A percentile compares a stretch with the other conserved stretches of the same genome.
Conservation (phyloP, 2,888 invertebrate species). For the Cyclophora punctaria region DNA sequence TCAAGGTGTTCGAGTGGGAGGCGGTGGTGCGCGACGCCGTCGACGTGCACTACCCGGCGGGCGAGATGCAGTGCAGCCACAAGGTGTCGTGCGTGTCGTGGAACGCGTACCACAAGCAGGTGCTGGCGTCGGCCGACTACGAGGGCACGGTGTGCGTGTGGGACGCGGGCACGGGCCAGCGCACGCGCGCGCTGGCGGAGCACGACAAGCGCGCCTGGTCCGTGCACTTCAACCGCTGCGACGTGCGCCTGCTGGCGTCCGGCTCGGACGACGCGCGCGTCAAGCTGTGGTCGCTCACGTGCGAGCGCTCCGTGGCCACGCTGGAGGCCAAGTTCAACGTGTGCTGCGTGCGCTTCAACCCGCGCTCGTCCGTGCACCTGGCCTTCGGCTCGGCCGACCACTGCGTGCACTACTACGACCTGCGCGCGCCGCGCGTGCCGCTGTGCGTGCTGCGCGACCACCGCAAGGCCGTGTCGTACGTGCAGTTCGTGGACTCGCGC, state of each 20-base stretch:
- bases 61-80: conserved; percentile 92
- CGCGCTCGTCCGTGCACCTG: conserved; percentile 85
- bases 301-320: conserved; percentile 86
- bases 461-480: conserved; percentile 95
- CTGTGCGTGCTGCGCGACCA: conserved; percentile 91
- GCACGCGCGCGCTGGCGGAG: conserved; percentile 82
- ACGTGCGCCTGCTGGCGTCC: conserved; percentile 91
- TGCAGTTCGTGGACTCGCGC: conserved; percentile 91
- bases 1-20: conserved; percentile 94
- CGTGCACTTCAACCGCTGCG: conserved; percentile 94
- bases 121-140: conserved; percentile 94
- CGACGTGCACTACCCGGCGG: conserved; percentile 93
- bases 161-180: conserved; percentile 88
- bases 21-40: conserved; percentile 89
- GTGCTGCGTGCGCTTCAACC: conserved; percentile 88
- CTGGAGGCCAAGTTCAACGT: conserved; percentile 96
- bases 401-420: conserved; percentile 96
- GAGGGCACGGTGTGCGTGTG: conserved; percentile 95
- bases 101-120: conserved; percentile 90
- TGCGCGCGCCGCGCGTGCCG: conserved; percentile 87
- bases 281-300: conserved; percentile 93
- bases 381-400: conserved; percentile 98
- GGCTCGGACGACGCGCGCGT: conserved; percentile 95
- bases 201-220: conserved; percentile 98
- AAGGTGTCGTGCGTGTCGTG: conserved; percentile 96